Conservation (phyloP, 2,797 vertebrate species). For the Peromyscus aztecus region DNA sequence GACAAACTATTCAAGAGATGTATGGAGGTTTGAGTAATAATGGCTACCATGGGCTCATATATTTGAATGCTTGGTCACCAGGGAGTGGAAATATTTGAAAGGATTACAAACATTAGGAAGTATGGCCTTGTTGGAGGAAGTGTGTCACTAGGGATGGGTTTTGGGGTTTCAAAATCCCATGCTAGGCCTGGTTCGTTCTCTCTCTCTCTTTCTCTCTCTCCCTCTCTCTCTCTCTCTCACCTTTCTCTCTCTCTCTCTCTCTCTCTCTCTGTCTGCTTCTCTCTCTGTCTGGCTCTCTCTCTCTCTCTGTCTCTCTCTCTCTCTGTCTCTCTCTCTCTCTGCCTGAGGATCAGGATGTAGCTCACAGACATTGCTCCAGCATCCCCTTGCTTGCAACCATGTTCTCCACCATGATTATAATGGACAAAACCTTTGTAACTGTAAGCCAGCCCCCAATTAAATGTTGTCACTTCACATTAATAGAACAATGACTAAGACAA, state of each 20-base stretch:
- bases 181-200: background rate
- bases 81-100: background rate
- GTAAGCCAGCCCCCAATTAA: too few relatives aligned
- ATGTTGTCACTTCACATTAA: too few relatives aligned
- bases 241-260: too few relatives aligned
- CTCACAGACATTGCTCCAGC: background rate
- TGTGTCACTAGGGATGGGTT: background rate
- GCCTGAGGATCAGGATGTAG: background rate
- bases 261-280: too few relatives aligned
- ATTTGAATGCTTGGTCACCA: background rate
- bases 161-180: background rate
- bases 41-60: background rate
- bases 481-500: background rate
- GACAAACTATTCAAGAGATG: background rate
- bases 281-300: too few relatives aligned
- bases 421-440: background rate
- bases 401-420: background rate
- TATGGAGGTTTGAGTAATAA: background rate
- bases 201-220: too few relatives aligned
- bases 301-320: too few relatives aligned
- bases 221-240: too few relatives aligned
- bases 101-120: background rate
- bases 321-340: background rate
- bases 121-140: background rate
- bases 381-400: background rate